Evolutionary conservation across 2,113 vertebrate species (phyloP).

Genomic region (Octodon degus): DNA sequence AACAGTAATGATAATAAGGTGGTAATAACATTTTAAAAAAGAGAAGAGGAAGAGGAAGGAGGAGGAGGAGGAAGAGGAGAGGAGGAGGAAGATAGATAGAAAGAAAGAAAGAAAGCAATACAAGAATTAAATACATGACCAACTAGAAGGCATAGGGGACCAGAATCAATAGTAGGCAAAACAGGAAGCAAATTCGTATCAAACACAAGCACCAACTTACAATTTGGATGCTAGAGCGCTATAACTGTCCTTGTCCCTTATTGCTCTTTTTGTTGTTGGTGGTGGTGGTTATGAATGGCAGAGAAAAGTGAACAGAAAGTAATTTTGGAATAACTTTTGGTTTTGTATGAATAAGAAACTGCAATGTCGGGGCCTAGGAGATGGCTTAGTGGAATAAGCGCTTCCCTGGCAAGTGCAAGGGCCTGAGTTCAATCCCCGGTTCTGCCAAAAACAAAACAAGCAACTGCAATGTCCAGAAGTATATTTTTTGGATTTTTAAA

Average conservation of each 20-base stretch:
- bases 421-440: no score
- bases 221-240: slow-evolving; percentile 15
- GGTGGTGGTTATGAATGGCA: slow-evolving; percentile 76
- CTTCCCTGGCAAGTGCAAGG: no score
- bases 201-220: neutral
- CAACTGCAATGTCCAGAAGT: neutral
- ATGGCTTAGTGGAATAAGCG: no score
- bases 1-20: neutral
- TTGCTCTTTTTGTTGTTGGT: slow-evolving; percentile 25
- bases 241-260: slow-evolving; percentile 56
- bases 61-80: slow-evolving; percentile 15
- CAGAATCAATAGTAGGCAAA: neutral
- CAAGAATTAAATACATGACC: neutral
- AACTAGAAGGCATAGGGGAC: neutral
- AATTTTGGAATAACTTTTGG: slow-evolving; percentile 65
- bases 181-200: neutral
- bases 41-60: neutral
- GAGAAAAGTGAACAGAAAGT: slow-evolving; percentile 76
- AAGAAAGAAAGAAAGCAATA: slow-evolving; percentile 31
- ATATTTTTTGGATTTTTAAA: slow-evolving; percentile 75
- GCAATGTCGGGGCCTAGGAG: no score
- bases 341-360: slow-evolving; percentile 30
- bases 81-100: neutral
- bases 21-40: neutral
- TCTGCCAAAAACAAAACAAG: no score